Evolutionary conservation across 2,113 vertebrate genomes (phyloP).

Genomic region (Rhynchopsitta pachyrhyncha): DNA sequence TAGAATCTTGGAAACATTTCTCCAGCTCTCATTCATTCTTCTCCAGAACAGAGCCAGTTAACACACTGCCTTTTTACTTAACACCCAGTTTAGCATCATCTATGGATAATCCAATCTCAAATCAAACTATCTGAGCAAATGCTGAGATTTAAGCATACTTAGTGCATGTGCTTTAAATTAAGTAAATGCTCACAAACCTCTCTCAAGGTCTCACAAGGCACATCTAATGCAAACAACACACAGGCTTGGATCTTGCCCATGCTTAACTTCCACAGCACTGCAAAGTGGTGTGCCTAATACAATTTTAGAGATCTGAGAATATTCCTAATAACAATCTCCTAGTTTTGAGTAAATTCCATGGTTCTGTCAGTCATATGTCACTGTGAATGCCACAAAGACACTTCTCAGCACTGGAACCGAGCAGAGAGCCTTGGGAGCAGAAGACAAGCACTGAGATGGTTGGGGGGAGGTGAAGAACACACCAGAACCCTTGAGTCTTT

Average conservation of each 20-base stretch:
- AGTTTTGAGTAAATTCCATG: background rate
- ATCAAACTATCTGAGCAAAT: background rate
- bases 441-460: accelerated
- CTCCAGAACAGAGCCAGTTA: background rate
- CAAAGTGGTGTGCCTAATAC: accelerated
- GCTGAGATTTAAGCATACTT: background rate
- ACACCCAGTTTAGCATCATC: background rate
- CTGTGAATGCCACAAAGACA: background rate
- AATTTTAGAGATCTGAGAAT: background rate
- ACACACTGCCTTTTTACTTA: background rate
- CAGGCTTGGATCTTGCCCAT: background rate
- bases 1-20: background rate
- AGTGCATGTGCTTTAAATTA: background rate
- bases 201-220: background rate
- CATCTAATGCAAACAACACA: background rate
- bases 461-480: background rate
- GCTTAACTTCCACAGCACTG: background rate
- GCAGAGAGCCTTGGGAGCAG: background rate
- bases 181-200: background rate
- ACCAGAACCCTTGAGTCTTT: background rate
- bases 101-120: background rate
- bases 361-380: background rate
- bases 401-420: background rate
- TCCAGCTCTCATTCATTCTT: background rate
- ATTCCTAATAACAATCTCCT: accelerated